Evolutionary conservation across 53 echinoderm and acorn worm genomes (phyloP).

Genomic region (Henricia sp.): DNA sequence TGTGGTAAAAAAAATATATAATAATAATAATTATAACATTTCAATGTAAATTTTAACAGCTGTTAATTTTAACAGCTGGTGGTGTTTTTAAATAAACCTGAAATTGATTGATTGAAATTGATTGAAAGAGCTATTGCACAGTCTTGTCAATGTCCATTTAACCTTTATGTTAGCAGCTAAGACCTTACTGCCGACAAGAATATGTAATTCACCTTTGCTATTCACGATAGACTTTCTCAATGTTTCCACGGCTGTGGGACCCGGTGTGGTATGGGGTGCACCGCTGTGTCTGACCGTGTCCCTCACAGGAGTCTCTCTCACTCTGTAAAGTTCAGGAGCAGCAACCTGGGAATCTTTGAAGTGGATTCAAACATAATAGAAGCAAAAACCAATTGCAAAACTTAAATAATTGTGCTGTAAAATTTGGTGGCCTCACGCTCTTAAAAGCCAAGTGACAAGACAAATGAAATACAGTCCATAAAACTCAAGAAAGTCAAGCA

Average conservation of each 20-base stretch:
- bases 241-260: conserved; percentile 46
- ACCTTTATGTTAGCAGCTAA: background rate
- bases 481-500: no score
- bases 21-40: background rate
- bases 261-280: conserved; percentile 19
- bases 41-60: background rate
- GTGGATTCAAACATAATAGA: background rate
- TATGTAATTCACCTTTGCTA: background rate
- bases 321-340: background rate
- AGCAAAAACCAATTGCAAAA: background rate
- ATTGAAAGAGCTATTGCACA: no score
- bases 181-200: background rate
- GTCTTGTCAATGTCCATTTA: no score
- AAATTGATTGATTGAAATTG: no score
- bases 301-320: conserved; percentile 35
- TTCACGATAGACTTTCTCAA: conserved; percentile 4
- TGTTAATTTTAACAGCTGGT: background rate
- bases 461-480: no score
- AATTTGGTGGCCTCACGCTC: background rate
- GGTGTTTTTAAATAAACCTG: background rate
- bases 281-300: background rate
- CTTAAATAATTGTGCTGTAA: background rate
- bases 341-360: conserved; percentile 5
- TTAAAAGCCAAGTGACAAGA: no score
- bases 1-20: no score